Evolutionary conservation across 2,113 vertebrate genomes (phyloP), one percentile per base, ranked within the genome.

Genomic region (Podarcis raffonei): DNA sequence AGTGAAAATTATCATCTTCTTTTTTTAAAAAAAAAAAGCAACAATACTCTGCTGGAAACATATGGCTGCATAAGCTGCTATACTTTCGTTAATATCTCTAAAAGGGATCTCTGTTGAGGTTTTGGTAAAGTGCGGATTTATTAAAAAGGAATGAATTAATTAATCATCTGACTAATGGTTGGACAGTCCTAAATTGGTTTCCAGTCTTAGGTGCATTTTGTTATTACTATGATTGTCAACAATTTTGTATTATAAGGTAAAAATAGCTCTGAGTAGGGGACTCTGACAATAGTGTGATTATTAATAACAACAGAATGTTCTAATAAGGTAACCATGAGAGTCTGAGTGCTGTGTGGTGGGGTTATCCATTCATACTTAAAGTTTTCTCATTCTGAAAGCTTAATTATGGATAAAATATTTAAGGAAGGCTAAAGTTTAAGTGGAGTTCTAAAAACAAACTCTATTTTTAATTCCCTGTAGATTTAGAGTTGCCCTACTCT

Each of bases 21-120:
- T 89, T 93, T 93, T 90, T 12, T 12, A 12, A 48, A 48, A 9
- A 42, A 6, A 89, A 85, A 5, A 88, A 90, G 89, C 77, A 91
- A 90, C 75, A 86, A 89, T 85, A 87, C 81, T 25, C 74, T 84
- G 84, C 35, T 88, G 59, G 59, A 87, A 90, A 93, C 16, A 77
- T 94, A 85, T 16, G 86, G 62, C 69, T 87, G 48, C 32, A 85
- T 72, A 78, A 86, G 86, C 89, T 72, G 53, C 89, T 81, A 78
- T 20, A 30, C 48, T 32, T 62, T 35, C 15, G 0, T 32, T n/a
- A 6, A 16, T 30, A 27, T 37, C 20, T 39, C 11, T 35, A 25
- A 35, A 39, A 82, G 22, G 59, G 6, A 65, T 11, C 22, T 25
- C 27, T 53, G 7, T 32, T 35, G 80, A 66, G 59, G 59, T 12